A percentile compares a stretch with the other conserved stretches of the same genome.
Evolutionary conservation across 2,113 vertebrate species (phyloP).

Genomic region (Procavia capensis): DNA sequence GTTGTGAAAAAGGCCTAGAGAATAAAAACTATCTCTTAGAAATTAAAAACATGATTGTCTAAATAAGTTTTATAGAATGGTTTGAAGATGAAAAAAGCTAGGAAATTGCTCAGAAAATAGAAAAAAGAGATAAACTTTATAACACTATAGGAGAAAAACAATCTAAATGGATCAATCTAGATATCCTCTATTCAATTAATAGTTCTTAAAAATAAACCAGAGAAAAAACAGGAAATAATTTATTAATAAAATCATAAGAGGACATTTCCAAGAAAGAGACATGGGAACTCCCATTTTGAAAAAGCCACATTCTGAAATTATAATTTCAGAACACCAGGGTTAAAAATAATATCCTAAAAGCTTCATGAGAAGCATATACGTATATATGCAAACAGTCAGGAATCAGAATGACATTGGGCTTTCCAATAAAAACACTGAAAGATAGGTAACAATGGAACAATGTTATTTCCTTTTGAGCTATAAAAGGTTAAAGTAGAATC

Average conservation of each 20-base stretch:
- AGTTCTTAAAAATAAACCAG: neutral
- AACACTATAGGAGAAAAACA: neutral
- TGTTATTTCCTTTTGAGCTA: neutral
- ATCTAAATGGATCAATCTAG: neutral
- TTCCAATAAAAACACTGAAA: neutral
- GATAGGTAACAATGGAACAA: neutral
- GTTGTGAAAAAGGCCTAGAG: neutral
- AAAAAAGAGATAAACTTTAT: neutral
- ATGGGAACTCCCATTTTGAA: neutral
- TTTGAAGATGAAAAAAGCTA: neutral
- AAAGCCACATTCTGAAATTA: too few relatives aligned
- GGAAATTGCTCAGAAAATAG: neutral
- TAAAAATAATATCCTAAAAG: conserved; percentile 14
- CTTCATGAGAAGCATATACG: neutral
- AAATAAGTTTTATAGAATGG: neutral
- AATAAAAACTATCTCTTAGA: neutral
- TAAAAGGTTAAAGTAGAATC: neutral
- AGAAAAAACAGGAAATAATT: neutral
- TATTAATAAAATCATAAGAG: neutral
- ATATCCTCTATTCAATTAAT: neutral
- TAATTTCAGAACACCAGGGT: neutral
- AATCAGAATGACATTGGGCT: neutral
- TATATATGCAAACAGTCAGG: neutral
- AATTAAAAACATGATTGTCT: neutral
- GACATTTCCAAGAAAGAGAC: neutral